phyloP scores from a whole-genome alignment of 1,140 invertebrate genomes.

The Drosophila gunungcola region DNA sequence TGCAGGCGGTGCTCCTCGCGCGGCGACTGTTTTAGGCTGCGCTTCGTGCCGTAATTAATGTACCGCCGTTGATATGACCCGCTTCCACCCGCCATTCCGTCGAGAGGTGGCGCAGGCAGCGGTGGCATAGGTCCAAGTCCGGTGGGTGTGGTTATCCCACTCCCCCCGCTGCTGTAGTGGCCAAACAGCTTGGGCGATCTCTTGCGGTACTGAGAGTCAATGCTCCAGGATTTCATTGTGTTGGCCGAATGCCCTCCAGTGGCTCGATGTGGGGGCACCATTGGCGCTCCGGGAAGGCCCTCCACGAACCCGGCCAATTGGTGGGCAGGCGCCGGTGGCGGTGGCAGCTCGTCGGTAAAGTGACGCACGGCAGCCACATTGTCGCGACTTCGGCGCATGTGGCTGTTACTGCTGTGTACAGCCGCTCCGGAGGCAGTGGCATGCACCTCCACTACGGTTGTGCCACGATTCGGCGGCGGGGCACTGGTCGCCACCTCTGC shows the following conservation, averaged over 20 bases:
- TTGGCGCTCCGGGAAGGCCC: conserved; percentile 83
- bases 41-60: conserved; percentile 80
- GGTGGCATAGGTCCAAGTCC: conserved; percentile 85
- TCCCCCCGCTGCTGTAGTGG: conserved; percentile 74
- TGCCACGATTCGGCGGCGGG: conserved; percentile 50
- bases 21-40: conserved; percentile 84
- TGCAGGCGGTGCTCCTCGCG: conserved; percentile 88
- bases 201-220: conserved; percentile 90
- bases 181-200: conserved; percentile 84
- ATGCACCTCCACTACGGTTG: conserved; percentile 72
- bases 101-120: conserved; percentile 75
- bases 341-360: conserved; percentile 72
- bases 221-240: conserved; percentile 91
- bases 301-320: conserved; percentile 50
- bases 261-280: conserved; percentile 90
- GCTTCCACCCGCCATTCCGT: conserved; percentile 57
- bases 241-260: conserved; percentile 85
- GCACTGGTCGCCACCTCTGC: conserved; percentile 89
- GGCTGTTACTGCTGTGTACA: conserved; percentile 65
- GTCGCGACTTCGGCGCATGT: conserved; percentile 69
- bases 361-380: conserved; percentile 71
- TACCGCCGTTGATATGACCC: conserved; percentile 85
- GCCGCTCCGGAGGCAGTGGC: conserved; percentile 68
- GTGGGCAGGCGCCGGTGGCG: conserved; percentile 68
- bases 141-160: conserved; percentile 85